Evolutionary conservation across 2,888 invertebrate species (phyloP).

Genomic region (Zonitis immaculata): DNA sequence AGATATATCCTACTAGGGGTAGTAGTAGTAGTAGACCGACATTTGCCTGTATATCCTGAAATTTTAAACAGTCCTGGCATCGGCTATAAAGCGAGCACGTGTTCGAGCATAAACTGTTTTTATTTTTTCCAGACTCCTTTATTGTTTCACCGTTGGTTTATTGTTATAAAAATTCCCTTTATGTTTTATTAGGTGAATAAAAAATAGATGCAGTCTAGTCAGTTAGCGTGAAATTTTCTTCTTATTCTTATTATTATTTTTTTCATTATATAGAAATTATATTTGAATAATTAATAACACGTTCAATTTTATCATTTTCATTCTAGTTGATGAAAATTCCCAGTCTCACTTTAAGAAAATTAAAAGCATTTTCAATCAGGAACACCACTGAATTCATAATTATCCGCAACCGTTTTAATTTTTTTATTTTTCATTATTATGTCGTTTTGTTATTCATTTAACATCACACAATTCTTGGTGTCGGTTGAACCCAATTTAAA

Average conservation of each 20-base stretch:
- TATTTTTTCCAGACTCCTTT: conserved; percentile 34
- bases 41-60: conserved; percentile 34
- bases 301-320: conserved; percentile 12
- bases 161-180: conserved; percentile 28
- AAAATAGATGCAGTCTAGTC: conserved; percentile 14
- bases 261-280: too few species aligned
- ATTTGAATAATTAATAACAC: conserved; percentile 14
- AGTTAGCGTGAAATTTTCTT: too few species aligned
- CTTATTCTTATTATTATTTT: too few species aligned
- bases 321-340: conserved; percentile 17
- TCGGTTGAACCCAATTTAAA: conserved; percentile 18
- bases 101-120: conserved; percentile 40
- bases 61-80: conserved; percentile 36
- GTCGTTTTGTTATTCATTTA: too few species aligned
- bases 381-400: conserved; percentile 27
- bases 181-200: conserved; percentile 24
- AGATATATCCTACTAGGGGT: conserved; percentile 12
- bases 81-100: conserved; percentile 37
- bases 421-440: not conserved
- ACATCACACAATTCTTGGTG: conserved; percentile 17
- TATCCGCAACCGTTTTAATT: conserved; percentile 18
- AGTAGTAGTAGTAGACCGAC: conserved; percentile 13
- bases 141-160: conserved; percentile 25
- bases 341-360: conserved; percentile 16
- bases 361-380: conserved; percentile 28